Percentiles rank a stretch among this genome's conserved stretches.
These are phyloP conservation scores for Drosophila pseudotakahashii DNA, from an alignment of 2,888 invertebrate genomes.

Conservation along the genomic window DNA sequence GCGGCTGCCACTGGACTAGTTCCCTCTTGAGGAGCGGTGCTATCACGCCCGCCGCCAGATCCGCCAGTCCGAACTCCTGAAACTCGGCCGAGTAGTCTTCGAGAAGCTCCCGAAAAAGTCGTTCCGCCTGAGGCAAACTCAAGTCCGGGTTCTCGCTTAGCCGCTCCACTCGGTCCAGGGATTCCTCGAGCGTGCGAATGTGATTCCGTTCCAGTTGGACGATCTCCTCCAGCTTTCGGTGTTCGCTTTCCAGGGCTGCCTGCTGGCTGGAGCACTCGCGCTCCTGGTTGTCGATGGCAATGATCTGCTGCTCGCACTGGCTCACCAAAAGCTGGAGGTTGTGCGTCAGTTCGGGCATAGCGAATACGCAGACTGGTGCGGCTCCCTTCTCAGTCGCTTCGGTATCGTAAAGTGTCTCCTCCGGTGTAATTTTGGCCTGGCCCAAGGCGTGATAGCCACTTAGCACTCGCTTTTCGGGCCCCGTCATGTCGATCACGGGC, in stretches of 20 bases:
- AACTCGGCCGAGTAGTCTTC: slow-evolving; percentile 90
- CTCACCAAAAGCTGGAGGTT: slow-evolving; percentile 96
- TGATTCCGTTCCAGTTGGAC: slow-evolving; percentile 90
- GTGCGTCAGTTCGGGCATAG: slow-evolving; percentile 95
- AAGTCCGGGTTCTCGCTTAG: slow-evolving; percentile 82
- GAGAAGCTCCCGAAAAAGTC: slow-evolving; percentile 84
- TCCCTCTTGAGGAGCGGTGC: slow-evolving; percentile 92
- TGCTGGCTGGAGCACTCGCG: slow-evolving; percentile 92
- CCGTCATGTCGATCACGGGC: slow-evolving; percentile 99
- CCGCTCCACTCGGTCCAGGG: slow-evolving; percentile 88
- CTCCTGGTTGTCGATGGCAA: slow-evolving; percentile 91
- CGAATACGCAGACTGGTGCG: slow-evolving; percentile 85
- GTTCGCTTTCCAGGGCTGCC: slow-evolving; percentile 91
- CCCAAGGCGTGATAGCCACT: slow-evolving; percentile 96
- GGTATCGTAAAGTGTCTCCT: slow-evolving; percentile 87
- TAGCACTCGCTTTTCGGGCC: slow-evolving; percentile 95
- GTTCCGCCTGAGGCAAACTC: slow-evolving; percentile 84
- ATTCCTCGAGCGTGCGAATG: slow-evolving; percentile 89
- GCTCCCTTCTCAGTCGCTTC: slow-evolving; percentile 75
- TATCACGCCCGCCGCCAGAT: slow-evolving; percentile 93
- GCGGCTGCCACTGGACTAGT: slow-evolving; percentile 91
- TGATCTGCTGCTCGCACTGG: slow-evolving; percentile 97
- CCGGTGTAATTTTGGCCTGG: slow-evolving; percentile 86
- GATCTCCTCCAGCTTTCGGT: slow-evolving; percentile 88
- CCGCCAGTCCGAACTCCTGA: slow-evolving; percentile 92